Evolutionary conservation across 2,888 invertebrate genomes (phyloP).

Genomic region (Hofmannophila pseudospretella): DNA sequence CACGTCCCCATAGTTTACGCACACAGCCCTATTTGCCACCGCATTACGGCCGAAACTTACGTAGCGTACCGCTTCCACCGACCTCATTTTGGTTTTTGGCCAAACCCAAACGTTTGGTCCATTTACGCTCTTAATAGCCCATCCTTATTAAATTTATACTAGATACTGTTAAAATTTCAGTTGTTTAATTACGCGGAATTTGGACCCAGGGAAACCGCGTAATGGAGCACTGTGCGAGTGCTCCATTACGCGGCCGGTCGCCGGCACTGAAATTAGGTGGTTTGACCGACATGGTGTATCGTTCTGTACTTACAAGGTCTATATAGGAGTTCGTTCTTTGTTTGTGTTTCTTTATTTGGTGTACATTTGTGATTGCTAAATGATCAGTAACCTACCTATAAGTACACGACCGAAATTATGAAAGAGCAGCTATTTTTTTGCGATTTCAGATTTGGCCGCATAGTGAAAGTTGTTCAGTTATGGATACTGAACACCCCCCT

Average conservation of each 20-base stretch:
- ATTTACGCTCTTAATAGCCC: constrained; percentile 64
- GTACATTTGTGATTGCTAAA: too few species aligned
- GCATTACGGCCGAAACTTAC: constrained; percentile 29
- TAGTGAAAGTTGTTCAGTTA: too few species aligned
- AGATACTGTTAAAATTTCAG: constrained; percentile 71
- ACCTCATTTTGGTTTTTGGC: constrained; percentile 68
- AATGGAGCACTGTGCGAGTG: constrained; percentile 49
- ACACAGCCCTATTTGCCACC: constrained; percentile 9
- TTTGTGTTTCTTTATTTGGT: too few species aligned
- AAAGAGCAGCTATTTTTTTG: too few species aligned
- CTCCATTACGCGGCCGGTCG: background rate
- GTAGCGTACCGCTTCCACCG: constrained; percentile 35
- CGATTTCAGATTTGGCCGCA: too few species aligned
- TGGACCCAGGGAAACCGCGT: constrained; percentile 57
- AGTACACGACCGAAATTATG: too few species aligned
- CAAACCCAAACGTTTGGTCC: constrained; percentile 65
- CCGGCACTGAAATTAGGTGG: constrained; percentile 52
- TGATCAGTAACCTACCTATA: too few species aligned
- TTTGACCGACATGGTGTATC: constrained; percentile 36
- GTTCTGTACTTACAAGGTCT: constrained; percentile 27
- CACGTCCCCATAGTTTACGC: too few species aligned
- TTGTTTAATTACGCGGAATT: constrained; percentile 72
- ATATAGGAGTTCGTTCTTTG: too few species aligned
- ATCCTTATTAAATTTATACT: constrained; percentile 74
- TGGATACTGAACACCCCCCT: too few species aligned